phyloP scores from a whole-genome alignment of 2,113 vertebrate species.

The Pseudorasbora parva region DNA sequence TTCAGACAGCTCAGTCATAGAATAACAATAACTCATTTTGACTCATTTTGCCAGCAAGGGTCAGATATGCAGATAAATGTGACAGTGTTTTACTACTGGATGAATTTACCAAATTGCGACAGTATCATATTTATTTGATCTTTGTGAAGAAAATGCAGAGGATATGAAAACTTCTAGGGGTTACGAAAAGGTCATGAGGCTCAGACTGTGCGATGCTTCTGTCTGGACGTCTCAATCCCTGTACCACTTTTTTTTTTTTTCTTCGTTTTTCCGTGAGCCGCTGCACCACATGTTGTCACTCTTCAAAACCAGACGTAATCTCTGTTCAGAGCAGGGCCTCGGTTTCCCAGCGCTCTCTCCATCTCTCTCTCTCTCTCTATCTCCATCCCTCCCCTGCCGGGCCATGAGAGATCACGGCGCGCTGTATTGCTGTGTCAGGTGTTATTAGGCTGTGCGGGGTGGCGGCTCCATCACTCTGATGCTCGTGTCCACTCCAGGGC shows the following conservation, averaged over 20 bases:
- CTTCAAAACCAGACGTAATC: conserved; percentile 59
- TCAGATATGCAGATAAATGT: too few relatives aligned
- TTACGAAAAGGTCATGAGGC: background rate
- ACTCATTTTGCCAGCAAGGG: too few relatives aligned
- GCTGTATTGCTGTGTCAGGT: conserved; percentile 74
- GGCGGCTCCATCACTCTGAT: conserved; percentile 75
- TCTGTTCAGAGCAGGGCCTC: conserved; percentile 42
- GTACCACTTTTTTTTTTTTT: conserved; percentile 5
- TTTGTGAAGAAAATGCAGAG: background rate
- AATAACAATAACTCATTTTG: too few relatives aligned
- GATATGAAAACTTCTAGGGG: background rate
- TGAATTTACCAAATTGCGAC: background rate
- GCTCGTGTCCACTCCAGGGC: conserved; percentile 73
- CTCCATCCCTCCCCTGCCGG: background rate
- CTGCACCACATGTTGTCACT: conserved; percentile 42
- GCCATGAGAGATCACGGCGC: conserved; percentile 37
- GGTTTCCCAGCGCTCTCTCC: background rate
- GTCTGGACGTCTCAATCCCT: conserved; percentile 45
- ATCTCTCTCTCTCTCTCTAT: conserved; percentile 11
- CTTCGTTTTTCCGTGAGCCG: background rate
- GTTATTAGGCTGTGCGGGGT: conserved; percentile 76
- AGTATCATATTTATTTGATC: background rate
- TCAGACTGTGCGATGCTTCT: conserved; percentile 36
- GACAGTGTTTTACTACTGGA: background rate
- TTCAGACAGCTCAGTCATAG: too few relatives aligned